Evolutionary conservation across 92 coral and sea anemone genomes (phyloP).

Genomic region (Montipora capitata): DNA sequence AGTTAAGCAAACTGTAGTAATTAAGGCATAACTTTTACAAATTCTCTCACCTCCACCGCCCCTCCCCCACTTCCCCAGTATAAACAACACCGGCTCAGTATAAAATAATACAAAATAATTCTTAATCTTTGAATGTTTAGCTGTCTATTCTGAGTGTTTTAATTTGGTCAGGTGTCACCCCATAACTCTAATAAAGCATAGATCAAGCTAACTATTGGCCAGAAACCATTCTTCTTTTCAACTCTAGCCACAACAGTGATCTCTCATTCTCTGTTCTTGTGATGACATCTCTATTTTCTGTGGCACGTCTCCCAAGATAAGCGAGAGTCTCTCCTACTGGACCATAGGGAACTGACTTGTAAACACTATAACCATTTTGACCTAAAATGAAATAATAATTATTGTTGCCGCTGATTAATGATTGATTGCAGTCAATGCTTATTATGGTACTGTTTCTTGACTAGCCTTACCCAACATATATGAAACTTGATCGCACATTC

Average conservation of each 20-base stretch:
- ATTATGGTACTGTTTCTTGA: not conserved
- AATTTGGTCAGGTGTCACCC: no score
- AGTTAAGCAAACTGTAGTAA: no score
- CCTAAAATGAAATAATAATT: constrained; percentile 51
- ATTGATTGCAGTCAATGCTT: not conserved
- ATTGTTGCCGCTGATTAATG: not conserved
- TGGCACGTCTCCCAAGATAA: constrained; percentile 87
- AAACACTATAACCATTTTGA: constrained; percentile 78
- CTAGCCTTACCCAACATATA: constrained; percentile 78
- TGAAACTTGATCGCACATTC: constrained; percentile 98
- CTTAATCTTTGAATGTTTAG: no score
- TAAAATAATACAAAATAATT: no score
- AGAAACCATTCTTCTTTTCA: constrained; percentile 38
- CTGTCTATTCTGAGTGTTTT: no score
- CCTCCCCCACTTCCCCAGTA: no score
- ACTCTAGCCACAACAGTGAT: constrained; percentile 80
- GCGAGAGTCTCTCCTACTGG: constrained; percentile 85
- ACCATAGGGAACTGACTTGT: constrained; percentile 97
- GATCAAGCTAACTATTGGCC: not conserved
- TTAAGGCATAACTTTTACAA: no score
- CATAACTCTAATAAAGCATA: not conserved
- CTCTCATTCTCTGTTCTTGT: constrained; percentile 92
- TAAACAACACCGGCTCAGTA: no score
- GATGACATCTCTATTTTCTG: constrained; percentile 88
- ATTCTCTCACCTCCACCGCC: no score